These are phyloP conservation scores for Holocentrus rufus DNA, from an alignment of 2,797 vertebrate genomes.

Conservation along the genomic window DNA sequence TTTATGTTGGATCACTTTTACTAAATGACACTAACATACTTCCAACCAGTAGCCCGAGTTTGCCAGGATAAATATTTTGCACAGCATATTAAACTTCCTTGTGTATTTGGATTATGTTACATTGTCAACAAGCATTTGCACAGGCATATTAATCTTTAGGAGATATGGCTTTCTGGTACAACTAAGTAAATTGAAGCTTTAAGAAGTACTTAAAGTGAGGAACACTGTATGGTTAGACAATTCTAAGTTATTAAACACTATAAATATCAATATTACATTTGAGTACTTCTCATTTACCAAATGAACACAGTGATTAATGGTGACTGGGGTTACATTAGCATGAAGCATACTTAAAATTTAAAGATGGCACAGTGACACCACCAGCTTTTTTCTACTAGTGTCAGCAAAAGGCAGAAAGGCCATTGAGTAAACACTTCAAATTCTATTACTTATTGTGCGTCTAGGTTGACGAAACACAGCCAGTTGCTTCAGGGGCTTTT, in stretches of 20 bases:
- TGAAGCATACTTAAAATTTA: conserved; percentile 33
- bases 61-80: conserved; percentile 2
- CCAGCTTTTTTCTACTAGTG: background rate
- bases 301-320: conserved; percentile 11
- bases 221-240: background rate
- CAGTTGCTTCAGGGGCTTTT: conserved; percentile 8
- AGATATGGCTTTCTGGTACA: background rate
- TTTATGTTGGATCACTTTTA: conserved; percentile 13
- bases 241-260: no score
- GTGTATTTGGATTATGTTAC: no score
- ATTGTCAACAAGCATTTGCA: no score
- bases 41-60: conserved; percentile 6
- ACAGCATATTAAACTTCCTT: background rate
- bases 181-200: background rate
- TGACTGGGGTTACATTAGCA: conserved; percentile 23
- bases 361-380: background rate
- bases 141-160: background rate
- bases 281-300: conserved; percentile 11
- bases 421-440: conserved; percentile 32
- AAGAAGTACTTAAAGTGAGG: background rate
- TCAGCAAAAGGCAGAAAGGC: conserved; percentile 3
- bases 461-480: conserved; percentile 37
- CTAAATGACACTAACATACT: background rate
- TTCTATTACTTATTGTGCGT: conserved; percentile 47
- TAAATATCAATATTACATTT: conserved; percentile 1